Evolutionary conservation across 2,888 invertebrate species (phyloP).

Genomic region (Eueremaeus valkanovi): DNA sequence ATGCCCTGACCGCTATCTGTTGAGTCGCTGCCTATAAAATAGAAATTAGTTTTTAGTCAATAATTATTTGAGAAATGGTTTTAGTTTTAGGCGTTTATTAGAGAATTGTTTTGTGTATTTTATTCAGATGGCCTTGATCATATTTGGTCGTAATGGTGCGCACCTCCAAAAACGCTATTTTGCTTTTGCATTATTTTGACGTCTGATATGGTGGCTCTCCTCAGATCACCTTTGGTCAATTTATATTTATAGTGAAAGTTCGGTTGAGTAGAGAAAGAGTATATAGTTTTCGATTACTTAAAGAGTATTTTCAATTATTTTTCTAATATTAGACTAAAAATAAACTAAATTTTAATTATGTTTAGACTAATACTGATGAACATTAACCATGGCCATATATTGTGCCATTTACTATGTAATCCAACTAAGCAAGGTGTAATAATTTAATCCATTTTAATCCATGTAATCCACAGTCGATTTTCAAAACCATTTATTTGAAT

Average conservation of each 20-base stretch:
- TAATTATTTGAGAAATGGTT: not conserved
- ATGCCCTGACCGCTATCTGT: constrained; percentile 63
- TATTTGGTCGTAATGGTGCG: not conserved
- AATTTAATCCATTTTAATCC: too few species aligned
- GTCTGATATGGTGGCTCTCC: constrained; percentile 16
- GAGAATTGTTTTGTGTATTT: not conserved
- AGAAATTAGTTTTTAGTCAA: not conserved
- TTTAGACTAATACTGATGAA: not conserved
- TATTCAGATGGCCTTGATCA: too few species aligned
- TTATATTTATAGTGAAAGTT: too few species aligned
- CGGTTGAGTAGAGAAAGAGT: not conserved
- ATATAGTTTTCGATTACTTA: not conserved
- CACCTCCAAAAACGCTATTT: not conserved
- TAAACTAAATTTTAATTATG: not conserved
- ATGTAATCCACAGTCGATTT: too few species aligned
- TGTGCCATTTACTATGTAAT: too few species aligned
- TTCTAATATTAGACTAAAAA: not conserved
- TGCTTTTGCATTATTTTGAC: constrained; percentile 25
- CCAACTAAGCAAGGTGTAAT: too few species aligned
- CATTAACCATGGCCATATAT: too few species aligned
- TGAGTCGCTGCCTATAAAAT: constrained; percentile 54
- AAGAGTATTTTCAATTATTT: not conserved
- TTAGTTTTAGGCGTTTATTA: too few species aligned
- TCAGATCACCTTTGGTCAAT: not conserved
- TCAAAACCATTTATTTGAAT: too few species aligned